Evolutionary conservation across 2,797 vertebrate species (phyloP), one percentile per base, ranked within the genome.

Genomic region (Spinus olivaceus): DNA sequence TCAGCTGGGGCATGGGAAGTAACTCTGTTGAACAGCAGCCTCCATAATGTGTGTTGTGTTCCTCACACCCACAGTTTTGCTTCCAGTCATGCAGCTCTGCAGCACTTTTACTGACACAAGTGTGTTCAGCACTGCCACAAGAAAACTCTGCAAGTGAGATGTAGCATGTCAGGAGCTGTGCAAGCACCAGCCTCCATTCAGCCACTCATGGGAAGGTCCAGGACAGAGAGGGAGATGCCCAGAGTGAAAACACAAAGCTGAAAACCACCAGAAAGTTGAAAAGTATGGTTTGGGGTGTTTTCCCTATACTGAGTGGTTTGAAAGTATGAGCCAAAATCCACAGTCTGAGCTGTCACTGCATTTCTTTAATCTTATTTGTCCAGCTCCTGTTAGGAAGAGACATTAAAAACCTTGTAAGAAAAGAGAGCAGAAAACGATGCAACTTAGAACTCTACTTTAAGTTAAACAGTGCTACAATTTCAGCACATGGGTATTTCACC

Each of bases 401-500:
- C 46, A 64, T 59, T 73, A 77, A 80, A 88, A 95, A 56, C 8
- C 27, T 81, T 8, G 1, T 17, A 77, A 61, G 25, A 87, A 86
- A 73, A 78, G 78, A 79, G n/a, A 96, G 77, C 39, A 93, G 79
- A 90, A 66, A 94, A 63, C 5, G 6, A 83, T 19, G 61, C 61
- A 80, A 20, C 35, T 84, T 88, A 59, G n/a, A 84, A 82, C 56
- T 94, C 84, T 93, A 32, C 54, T 70, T 46, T 82, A 88, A 95
- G 84, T 95, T 95, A 95, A 96, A 69, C 28, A 94, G 63, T 70
- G 69, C 37, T 84, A 79, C 57, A 67, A 59, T 33, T 95, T 96
- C 89, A 96, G 70, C 76, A 61, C 79, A 25, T 94, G 81, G 73
- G 73, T 94, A 81, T 92, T 97, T 95, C 84, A 92, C 81, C 82